Evolutionary conservation across 2,888 invertebrate genomes (phyloP).

Genomic region (Neoitamus cyanurus): DNA sequence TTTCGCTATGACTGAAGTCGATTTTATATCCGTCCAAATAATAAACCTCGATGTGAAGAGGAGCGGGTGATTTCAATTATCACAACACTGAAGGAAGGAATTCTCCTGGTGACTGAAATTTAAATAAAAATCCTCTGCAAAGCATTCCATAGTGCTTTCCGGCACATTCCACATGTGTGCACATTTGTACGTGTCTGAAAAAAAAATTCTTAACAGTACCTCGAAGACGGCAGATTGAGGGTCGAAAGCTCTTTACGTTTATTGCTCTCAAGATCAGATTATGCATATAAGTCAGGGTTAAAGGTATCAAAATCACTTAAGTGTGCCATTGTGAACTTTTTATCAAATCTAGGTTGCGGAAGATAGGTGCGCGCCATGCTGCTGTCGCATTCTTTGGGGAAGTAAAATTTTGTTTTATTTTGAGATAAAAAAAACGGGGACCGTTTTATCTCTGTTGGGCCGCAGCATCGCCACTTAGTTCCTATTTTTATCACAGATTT

Average conservation of each 20-base stretch:
- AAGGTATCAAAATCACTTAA: constrained; percentile 38
- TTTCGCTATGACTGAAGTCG: background rate
- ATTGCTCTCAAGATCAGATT: constrained; percentile 28
- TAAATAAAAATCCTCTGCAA: constrained; percentile 16
- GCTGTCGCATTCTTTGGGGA: background rate
- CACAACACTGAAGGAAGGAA: background rate
- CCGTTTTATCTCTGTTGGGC: background rate
- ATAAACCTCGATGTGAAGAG: background rate
- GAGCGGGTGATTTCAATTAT: constrained; percentile 23
- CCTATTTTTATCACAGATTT: background rate
- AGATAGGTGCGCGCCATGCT: background rate
- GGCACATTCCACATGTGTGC: constrained; percentile 34
- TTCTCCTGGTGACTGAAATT: constrained; percentile 14
- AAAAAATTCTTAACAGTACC: constrained; percentile 7
- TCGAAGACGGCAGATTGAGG: constrained; percentile 13
- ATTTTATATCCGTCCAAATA: background rate
- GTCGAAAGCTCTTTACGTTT: constrained; percentile 32
- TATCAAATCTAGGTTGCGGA: constrained; percentile 10
- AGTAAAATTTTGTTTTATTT: background rate
- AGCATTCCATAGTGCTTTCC: background rate
- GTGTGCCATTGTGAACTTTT: constrained; percentile 33
- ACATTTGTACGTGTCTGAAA: constrained; percentile 2
- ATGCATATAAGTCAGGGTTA: constrained; percentile 38
- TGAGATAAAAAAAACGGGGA: background rate
- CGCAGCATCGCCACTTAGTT: background rate